These are phyloP conservation scores for Archips xylosteana DNA, from an alignment of 2,888 invertebrate genomes.

Conservation along the genomic window DNA sequence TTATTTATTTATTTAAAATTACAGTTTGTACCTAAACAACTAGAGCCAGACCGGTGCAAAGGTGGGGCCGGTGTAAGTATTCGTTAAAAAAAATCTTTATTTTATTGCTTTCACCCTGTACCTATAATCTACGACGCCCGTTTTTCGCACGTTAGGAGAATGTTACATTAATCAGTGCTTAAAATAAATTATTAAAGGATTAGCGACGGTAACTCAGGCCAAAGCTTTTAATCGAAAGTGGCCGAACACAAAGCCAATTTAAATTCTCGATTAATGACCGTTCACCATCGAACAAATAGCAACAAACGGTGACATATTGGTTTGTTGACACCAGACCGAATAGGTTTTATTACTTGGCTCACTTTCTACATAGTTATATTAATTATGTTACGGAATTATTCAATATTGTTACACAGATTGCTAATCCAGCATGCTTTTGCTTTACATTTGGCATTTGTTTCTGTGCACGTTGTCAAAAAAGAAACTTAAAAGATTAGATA, in stretches of 20 bases:
- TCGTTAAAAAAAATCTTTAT: not conserved
- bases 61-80: too few relatives aligned
- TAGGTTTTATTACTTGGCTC: not conserved
- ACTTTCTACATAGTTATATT: not conserved
- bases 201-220: slow-evolving; percentile 2
- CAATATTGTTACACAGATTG: too few relatives aligned
- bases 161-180: slow-evolving; percentile 21
- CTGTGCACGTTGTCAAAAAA: too few relatives aligned
- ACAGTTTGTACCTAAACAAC: too few relatives aligned
- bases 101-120: not conserved
- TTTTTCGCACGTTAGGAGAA: not conserved
- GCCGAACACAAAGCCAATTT: slow-evolving; percentile 21
- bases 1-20: too few relatives aligned
- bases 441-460: too few relatives aligned
- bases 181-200: slow-evolving; percentile 31
- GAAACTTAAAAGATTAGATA: too few relatives aligned
- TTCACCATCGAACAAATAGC: slow-evolving; percentile 25
- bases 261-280: slow-evolving; percentile 20
- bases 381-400: too few relatives aligned
- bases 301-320: slow-evolving; percentile 24
- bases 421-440: too few relatives aligned
- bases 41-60: too few relatives aligned
- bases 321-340: slow-evolving; percentile 23
- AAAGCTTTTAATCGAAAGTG: slow-evolving; percentile 32
- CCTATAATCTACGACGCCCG: not conserved